A percentile compares a stretch with the other conserved stretches of the same genome.
Evolutionary conservation across 1,140 invertebrate species (phyloP).

Genomic region (Diabrotica undecimpunctata): DNA sequence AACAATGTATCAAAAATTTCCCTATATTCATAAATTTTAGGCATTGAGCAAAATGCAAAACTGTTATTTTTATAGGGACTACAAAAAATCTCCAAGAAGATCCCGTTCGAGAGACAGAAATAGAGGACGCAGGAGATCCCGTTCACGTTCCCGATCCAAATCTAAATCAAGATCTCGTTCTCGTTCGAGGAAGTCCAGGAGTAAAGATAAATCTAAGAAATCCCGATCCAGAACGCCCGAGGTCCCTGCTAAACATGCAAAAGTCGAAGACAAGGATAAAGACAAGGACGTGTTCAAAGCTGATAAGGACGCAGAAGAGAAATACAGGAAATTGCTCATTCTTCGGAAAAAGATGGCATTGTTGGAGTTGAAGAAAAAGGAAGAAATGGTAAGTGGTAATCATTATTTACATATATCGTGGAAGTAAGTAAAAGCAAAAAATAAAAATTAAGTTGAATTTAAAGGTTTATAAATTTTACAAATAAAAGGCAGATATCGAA

Average conservation of each 20-base stretch:
- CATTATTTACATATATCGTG: background rate
- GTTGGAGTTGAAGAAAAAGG: constrained; percentile 44
- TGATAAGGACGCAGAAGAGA: constrained; percentile 49
- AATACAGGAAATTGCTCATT: constrained; percentile 47
- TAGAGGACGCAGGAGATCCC: constrained; percentile 17
- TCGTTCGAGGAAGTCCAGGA: constrained; percentile 17
- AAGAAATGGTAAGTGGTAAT: constrained; percentile 37
- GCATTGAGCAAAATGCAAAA: background rate
- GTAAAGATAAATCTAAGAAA: constrained; percentile 28
- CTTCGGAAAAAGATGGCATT: constrained; percentile 56
- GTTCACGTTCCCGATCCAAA: constrained; percentile 22
- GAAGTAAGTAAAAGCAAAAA: no score
- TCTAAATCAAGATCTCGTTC: constrained; percentile 8
- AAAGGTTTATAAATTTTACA: no score
- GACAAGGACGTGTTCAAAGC: constrained; percentile 30
- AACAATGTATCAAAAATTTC: no score
- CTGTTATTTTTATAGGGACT: no score
- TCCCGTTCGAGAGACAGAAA: background rate
- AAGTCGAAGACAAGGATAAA: constrained; percentile 18
- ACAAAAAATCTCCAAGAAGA: no score
- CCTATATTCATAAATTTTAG: no score
- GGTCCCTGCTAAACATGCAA: constrained; percentile 14
- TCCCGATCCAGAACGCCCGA: constrained; percentile 29
- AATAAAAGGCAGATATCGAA: no score
- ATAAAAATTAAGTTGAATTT: no score